A percentile compares a stretch with the other conserved stretches of the same genome.
Evolutionary conservation across 2,888 invertebrate genomes (phyloP).

Genomic region (Quadroppia sp.): DNA sequence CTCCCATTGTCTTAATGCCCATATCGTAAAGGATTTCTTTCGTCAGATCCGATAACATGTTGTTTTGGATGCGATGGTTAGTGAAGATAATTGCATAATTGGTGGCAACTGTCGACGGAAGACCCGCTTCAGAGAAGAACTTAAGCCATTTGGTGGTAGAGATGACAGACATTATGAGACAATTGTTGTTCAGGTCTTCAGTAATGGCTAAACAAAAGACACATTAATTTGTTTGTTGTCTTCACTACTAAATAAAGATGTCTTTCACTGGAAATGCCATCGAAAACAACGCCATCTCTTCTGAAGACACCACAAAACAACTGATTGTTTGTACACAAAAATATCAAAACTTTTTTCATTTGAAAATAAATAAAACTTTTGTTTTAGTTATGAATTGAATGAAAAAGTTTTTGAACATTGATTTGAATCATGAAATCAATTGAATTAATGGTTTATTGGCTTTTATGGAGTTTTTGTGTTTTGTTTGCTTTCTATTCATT

Average conservation of each 20-base stretch:
- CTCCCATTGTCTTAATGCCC: slow-evolving; percentile 70
- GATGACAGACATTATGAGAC: slow-evolving; percentile 7
- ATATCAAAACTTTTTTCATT: not conserved
- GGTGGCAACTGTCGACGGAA: slow-evolving; percentile 71
- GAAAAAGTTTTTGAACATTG: too few relatives aligned
- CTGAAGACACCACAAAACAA: not conserved
- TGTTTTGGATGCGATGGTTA: slow-evolving; percentile 76
- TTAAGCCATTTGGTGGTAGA: slow-evolving; percentile 67
- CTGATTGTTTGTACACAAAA: slow-evolving; percentile 6
- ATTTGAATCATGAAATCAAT: not conserved
- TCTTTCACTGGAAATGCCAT: not conserved
- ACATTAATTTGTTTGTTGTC: not conserved
- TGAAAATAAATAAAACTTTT: not conserved
- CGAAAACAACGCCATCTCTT: slow-evolving; percentile 14
- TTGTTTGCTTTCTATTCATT: slow-evolving; percentile 16
- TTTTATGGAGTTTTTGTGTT: slow-evolving; percentile 9
- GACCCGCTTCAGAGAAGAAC: slow-evolving; percentile 79
- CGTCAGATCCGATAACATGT: slow-evolving; percentile 79
- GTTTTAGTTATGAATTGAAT: not conserved
- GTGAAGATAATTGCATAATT: slow-evolving; percentile 80
- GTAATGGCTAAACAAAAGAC: not conserved
- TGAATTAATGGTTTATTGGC: slow-evolving; percentile 9
- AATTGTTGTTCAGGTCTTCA: too few relatives aligned
- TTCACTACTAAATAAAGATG: not conserved
- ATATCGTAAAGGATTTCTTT: slow-evolving; percentile 82